A percentile compares a stretch with the other conserved stretches of the same genome.
Conservation (phyloP, 2,113 vertebrate genomes). For the Urocynchramus pylzowi region DNA sequence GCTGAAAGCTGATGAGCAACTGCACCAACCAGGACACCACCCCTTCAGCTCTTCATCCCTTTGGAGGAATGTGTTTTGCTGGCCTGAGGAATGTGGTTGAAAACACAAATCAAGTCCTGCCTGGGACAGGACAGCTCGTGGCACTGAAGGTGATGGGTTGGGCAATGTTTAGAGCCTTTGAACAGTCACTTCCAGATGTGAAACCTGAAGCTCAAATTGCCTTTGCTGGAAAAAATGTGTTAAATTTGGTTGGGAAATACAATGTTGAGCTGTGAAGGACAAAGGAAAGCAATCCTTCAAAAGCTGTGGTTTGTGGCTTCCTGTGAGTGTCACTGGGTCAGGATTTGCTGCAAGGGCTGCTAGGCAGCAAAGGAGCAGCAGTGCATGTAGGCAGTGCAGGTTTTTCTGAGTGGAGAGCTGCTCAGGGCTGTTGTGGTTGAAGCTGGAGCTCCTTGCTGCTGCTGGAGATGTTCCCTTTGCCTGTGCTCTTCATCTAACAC, state of each 20-base stretch:
- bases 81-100: not conserved
- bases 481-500: not conserved
- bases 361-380: not conserved
- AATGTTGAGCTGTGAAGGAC: not conserved
- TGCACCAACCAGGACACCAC: not conserved
- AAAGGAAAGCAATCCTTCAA: not conserved
- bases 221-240: not conserved
- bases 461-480: not conserved
- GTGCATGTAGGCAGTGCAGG: not conserved
- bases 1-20: not conserved
- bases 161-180: not conserved
- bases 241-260: not conserved
- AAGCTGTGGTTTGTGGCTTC: not conserved
- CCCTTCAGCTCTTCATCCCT: not conserved
- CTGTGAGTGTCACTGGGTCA: not conserved
- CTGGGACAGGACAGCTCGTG: not conserved
- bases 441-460: not conserved
- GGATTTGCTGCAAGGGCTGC: not conserved
- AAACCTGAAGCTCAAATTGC: not conserved
- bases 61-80: not conserved
- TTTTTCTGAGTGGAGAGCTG: not conserved
- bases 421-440: fast-evolving
- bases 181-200: not conserved
- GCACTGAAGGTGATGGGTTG: not conserved
- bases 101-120: not conserved